These are phyloP conservation scores for Vanessa cardui DNA, from an alignment of 2,888 invertebrate species.

Conservation along the genomic window DNA sequence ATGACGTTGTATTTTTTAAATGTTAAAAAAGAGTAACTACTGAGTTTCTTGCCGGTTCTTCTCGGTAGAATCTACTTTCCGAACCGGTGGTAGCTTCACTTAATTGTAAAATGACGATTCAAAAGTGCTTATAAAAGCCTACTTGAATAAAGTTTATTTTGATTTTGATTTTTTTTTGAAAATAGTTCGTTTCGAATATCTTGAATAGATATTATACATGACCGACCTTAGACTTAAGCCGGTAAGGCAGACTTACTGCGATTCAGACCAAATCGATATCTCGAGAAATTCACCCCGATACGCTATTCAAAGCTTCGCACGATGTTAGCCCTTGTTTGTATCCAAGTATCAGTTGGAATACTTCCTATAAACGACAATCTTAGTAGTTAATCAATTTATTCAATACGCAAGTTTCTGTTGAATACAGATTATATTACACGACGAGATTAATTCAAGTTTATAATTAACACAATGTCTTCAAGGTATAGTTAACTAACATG, in stretches of 20 bases:
- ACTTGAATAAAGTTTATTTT: too few species aligned
- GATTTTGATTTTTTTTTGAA: too few species aligned
- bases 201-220: slow-evolving; percentile 2
- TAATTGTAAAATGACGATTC: too few species aligned
- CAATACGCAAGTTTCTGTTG: not conserved
- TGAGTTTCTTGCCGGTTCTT: too few species aligned
- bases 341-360: slow-evolving; percentile 13
- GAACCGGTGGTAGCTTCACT: too few species aligned
- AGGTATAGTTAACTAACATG: too few species aligned
- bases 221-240: slow-evolving; percentile 22
- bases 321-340: slow-evolving; percentile 45
- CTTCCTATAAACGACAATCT: slow-evolving; percentile 3
- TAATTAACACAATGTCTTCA: too few species aligned
- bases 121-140: too few species aligned
- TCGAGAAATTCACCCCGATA: slow-evolving; percentile 51
- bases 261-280: slow-evolving; percentile 52
- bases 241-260: slow-evolving; percentile 32
- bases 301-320: slow-evolving; percentile 49
- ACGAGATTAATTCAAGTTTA: too few species aligned
- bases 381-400: not conserved
- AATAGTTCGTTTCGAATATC: not conserved
- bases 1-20: too few species aligned
- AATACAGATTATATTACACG: not conserved
- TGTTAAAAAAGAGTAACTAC: too few species aligned
- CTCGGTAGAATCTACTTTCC: too few species aligned